A percentile compares a stretch with the other conserved stretches of the same genome.
phyloP scores from a whole-genome alignment of 1,140 invertebrate genomes.

The Sitophilus oryzae region DNA sequence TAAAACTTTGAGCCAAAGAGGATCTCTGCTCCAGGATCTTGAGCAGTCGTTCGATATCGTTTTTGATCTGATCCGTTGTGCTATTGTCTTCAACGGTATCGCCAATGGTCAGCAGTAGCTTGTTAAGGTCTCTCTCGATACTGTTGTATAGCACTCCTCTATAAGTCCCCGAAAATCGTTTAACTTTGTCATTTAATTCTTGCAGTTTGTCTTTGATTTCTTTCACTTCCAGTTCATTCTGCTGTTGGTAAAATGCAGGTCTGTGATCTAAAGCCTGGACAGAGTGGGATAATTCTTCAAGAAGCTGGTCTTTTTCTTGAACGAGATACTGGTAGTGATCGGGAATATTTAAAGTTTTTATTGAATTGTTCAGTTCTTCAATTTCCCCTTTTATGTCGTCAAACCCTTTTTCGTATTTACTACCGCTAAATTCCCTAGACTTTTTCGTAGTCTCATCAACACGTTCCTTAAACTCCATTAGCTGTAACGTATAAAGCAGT shows the following conservation, averaged over 20 bases:
- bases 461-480: slow-evolving; percentile 10
- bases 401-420: slow-evolving; percentile 11
- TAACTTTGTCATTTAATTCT: slow-evolving; percentile 25
- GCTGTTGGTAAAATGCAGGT: background rate
- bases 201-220: slow-evolving; percentile 19
- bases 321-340: slow-evolving; percentile 4
- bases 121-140: slow-evolving; percentile 29
- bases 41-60: slow-evolving; percentile 23
- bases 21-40: slow-evolving; percentile 31
- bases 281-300: slow-evolving; percentile 8
- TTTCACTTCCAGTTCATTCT: slow-evolving; percentile 9
- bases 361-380: background rate
- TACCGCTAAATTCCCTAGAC: slow-evolving; percentile 17
- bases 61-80: slow-evolving; percentile 15
- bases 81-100: slow-evolving; percentile 14
- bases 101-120: slow-evolving; percentile 14
- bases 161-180: slow-evolving; percentile 28
- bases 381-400: slow-evolving; percentile 11
- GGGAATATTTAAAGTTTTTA: slow-evolving; percentile 13
- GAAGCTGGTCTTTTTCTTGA: slow-evolving; percentile 16
- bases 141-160: slow-evolving; percentile 29
- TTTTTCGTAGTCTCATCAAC: slow-evolving; percentile 6
- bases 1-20: slow-evolving; percentile 23
- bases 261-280: slow-evolving; percentile 9
- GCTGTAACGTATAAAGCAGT: slow-evolving; percentile 4